Evolutionary conservation across 2,797 vertebrate genomes (phyloP).

Genomic region (Pangasius mekongensis): DNA sequence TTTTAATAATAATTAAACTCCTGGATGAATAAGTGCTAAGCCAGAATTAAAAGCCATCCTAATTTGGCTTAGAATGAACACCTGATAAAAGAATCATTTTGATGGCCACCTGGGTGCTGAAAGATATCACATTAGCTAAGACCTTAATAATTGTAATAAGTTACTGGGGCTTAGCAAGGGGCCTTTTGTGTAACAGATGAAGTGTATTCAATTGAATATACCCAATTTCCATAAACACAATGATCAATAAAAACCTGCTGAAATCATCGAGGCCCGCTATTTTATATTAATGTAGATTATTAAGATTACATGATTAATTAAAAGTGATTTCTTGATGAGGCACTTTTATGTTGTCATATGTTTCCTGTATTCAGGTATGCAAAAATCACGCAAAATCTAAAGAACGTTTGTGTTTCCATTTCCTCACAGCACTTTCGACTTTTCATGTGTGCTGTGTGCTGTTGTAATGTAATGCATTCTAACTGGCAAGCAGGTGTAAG

Average conservation of each 20-base stretch:
- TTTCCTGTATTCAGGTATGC: background rate
- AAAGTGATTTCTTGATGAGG: constrained; percentile 28
- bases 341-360: background rate
- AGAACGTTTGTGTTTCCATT: background rate
- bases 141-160: constrained; percentile 77
- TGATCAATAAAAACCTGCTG: constrained; percentile 52
- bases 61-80: constrained; percentile 89
- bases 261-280: constrained; percentile 35
- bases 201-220: constrained; percentile 60
- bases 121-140: constrained; percentile 76
- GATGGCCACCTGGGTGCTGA: constrained; percentile 86
- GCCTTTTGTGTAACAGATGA: constrained; percentile 64
- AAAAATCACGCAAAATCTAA: background rate
- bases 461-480: background rate
- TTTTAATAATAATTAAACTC: constrained; percentile 99
- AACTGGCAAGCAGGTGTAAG: background rate
- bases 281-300: constrained; percentile 51
- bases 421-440: background rate
- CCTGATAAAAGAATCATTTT: constrained; percentile 92
- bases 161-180: constrained; percentile 68
- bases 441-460: background rate
- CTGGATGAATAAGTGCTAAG: constrained; percentile 93
- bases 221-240: constrained; percentile 64
- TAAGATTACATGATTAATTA: constrained; percentile 53
- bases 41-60: constrained; percentile 76